Conservation (phyloP, 2,113 vertebrate species). For the Vireo altiloquus region DNA sequence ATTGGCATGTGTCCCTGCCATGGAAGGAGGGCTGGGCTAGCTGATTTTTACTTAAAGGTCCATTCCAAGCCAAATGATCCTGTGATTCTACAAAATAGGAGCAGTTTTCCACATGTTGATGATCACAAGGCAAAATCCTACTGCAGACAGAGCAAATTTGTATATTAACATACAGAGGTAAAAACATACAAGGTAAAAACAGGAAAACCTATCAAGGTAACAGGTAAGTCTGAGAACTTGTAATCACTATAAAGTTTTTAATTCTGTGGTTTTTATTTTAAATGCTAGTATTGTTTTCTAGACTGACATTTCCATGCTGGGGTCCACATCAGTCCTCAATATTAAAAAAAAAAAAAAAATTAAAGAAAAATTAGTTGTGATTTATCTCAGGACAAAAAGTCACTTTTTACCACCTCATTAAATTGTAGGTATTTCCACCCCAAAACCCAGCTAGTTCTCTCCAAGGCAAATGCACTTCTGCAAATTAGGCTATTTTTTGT, state of each 20-base stretch:
- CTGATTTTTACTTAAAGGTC: not conserved
- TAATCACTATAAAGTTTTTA: not conserved
- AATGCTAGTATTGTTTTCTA: not conserved
- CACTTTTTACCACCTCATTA: not conserved
- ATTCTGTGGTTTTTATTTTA: not conserved
- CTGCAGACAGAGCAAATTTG: not conserved
- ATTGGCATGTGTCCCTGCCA: not conserved
- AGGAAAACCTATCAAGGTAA: not conserved
- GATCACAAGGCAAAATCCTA: not conserved
- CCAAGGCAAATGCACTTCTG: not conserved
- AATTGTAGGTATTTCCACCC: not conserved
- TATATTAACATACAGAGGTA: not conserved
- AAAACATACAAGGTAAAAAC: not conserved
- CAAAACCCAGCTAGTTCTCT: not conserved
- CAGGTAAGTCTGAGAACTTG: not conserved
- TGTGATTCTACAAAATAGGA: not conserved
- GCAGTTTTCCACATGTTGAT: not conserved
- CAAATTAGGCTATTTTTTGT: slow-evolving; percentile 25
- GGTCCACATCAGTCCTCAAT: not conserved
- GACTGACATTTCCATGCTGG: not conserved
- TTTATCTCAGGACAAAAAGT: slow-evolving; percentile 3
- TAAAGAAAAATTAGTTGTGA: not conserved
- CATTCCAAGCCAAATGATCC: not conserved
- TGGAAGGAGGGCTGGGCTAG: not conserved
- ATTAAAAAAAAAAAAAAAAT: not conserved